Evolutionary conservation across 2,113 vertebrate species (phyloP).

Genomic region (Bubo scandiacus): DNA sequence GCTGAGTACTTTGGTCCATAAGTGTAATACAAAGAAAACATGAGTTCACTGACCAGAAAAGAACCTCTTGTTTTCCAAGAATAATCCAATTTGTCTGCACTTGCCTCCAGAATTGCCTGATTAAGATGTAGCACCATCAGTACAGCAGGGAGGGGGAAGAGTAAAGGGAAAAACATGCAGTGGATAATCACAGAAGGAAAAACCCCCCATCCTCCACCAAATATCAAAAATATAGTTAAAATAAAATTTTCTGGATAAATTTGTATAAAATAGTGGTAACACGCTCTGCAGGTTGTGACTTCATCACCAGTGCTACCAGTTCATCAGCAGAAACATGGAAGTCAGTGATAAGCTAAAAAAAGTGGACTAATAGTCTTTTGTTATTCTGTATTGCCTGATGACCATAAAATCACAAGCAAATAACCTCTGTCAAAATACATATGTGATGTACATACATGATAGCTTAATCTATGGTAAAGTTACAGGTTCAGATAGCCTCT

Average conservation of each 20-base stretch:
- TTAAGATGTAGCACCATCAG: rapidly evolving
- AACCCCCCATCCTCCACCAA: rapidly evolving
- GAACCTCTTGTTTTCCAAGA: neutral
- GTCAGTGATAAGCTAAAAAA: neutral
- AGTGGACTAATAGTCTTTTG: neutral
- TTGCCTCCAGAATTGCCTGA: neutral
- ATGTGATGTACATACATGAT: neutral
- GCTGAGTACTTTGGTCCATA: neutral
- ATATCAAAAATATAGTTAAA: neutral
- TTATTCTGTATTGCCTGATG: neutral
- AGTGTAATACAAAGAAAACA: neutral
- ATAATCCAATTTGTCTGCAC: neutral
- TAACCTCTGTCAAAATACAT: neutral
- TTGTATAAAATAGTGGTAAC: neutral
- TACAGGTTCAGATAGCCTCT: neutral
- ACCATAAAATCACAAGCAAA: neutral
- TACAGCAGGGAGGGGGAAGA: neutral
- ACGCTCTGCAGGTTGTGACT: rapidly evolving
- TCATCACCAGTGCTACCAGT: neutral
- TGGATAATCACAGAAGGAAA: neutral
- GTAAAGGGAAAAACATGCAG: neutral
- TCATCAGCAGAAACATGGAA: neutral
- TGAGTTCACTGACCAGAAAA: neutral
- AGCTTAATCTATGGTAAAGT: neutral
- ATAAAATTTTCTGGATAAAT: neutral